These are phyloP conservation scores for Hyalella azteca DNA, from an alignment of 2,888 invertebrate species.

Conservation along the genomic window DNA sequence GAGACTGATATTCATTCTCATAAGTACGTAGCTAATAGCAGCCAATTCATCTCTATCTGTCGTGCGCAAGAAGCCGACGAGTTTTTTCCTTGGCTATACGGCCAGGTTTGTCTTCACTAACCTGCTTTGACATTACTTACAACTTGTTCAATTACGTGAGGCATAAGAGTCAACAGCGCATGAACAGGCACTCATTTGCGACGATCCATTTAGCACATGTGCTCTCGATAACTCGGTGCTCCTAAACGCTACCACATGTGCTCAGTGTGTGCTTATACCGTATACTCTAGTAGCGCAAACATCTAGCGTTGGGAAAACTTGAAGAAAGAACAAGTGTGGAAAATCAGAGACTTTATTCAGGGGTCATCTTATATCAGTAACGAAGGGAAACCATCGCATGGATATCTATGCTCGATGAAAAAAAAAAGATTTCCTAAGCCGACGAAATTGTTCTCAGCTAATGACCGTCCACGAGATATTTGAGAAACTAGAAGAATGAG, in stretches of 20 bases:
- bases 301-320: background rate
- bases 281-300: too few relatives aligned
- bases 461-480: too few relatives aligned
- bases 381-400: too few relatives aligned
- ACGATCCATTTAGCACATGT: slow-evolving; percentile 27
- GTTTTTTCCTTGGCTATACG: slow-evolving; percentile 3
- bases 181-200: slow-evolving; percentile 29
- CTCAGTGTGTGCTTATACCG: too few relatives aligned
- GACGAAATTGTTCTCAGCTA: too few relatives aligned
- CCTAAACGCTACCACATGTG: slow-evolving; percentile 23
- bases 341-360: too few relatives aligned
- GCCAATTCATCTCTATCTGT: slow-evolving; percentile 22
- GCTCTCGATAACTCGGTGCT: slow-evolving; percentile 1
- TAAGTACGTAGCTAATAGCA: slow-evolving; percentile 14
- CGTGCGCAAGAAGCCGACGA: background rate
- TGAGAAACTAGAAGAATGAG: too few relatives aligned
- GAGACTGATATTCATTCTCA: slow-evolving; percentile 6
- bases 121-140: slow-evolving; percentile 35
- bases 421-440: too few relatives aligned
- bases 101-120: slow-evolving; percentile 23
- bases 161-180: slow-evolving; percentile 33
- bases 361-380: too few relatives aligned
- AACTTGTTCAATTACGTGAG: slow-evolving; percentile 22
- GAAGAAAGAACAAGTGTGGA: background rate
- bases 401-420: too few relatives aligned